These are phyloP conservation scores for Barbus barbus DNA, from an alignment of 2,113 vertebrate genomes.

Conservation along the genomic window DNA sequence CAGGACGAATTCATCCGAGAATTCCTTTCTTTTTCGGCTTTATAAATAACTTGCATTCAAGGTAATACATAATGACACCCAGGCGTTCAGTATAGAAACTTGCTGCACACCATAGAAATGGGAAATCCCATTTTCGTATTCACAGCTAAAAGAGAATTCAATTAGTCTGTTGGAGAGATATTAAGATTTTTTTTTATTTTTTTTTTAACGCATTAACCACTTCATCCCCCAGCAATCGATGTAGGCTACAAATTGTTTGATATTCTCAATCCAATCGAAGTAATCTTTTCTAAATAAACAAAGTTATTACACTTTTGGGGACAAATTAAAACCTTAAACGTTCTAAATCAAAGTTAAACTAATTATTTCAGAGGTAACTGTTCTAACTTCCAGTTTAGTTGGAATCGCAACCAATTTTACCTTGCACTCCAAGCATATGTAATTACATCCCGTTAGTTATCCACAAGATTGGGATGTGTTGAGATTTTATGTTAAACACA, in stretches of 20 bases:
- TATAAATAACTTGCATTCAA: slow-evolving; percentile 77
- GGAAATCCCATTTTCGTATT: neutral
- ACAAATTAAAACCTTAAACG: neutral
- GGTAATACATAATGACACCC: slow-evolving; percentile 80
- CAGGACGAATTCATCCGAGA: slow-evolving; percentile 74
- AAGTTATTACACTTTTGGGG: neutral
- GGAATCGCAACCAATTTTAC: neutral
- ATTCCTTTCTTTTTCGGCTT: slow-evolving; percentile 77
- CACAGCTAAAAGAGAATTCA: neutral
- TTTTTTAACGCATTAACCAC: too few species aligned
- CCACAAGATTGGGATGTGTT: slow-evolving; percentile 39
- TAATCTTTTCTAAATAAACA: too few species aligned
- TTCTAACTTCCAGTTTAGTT: neutral
- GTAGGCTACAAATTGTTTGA: too few species aligned
- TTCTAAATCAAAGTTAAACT: neutral
- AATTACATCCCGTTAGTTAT: slow-evolving; percentile 17
- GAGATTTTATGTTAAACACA: slow-evolving; percentile 23
- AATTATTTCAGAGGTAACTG: neutral
- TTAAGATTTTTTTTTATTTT: too few species aligned
- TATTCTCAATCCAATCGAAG: too few species aligned
- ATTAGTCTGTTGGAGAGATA: neutral
- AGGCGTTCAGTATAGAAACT: slow-evolving; percentile 45
- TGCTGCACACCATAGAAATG: neutral
- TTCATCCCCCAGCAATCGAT: too few species aligned
- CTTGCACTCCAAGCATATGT: neutral